Conservation (phyloP, 2,797 vertebrate species). For the Cryptoblepharus egeriae region DNA sequence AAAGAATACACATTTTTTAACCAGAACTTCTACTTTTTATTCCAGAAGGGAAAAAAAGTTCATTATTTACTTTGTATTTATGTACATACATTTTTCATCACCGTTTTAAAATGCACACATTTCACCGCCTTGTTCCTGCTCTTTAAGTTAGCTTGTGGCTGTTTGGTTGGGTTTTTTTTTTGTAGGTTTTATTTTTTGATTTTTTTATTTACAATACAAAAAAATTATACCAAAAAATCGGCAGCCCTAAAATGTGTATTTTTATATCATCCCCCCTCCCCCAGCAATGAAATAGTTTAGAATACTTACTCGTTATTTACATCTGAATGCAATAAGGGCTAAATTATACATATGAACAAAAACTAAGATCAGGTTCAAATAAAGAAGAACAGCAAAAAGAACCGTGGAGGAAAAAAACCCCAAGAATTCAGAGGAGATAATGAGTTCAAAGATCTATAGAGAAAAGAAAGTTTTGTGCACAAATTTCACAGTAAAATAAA, state of each 20-base stretch:
- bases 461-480: slow-evolving; percentile 72
- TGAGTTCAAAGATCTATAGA: slow-evolving; percentile 68
- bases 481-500: slow-evolving; percentile 65
- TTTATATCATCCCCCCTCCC: slow-evolving; percentile 73
- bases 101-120: slow-evolving; percentile 83
- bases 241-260: slow-evolving; percentile 78
- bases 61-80: slow-evolving; percentile 88
- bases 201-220: slow-evolving; percentile 87
- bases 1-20: slow-evolving; percentile 36
- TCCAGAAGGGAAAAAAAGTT: slow-evolving; percentile 90
- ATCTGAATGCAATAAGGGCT: slow-evolving; percentile 86
- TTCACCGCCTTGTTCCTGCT: slow-evolving; percentile 74
- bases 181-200: slow-evolving; percentile 64
- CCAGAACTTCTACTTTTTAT: slow-evolving; percentile 88
- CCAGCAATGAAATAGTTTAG: slow-evolving; percentile 87
- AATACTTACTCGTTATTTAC: slow-evolving; percentile 95
- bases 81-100: slow-evolving; percentile 90
- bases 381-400: slow-evolving; percentile 68
- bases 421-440: slow-evolving; percentile 61
- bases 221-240: slow-evolving; percentile 78
- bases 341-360: slow-evolving; percentile 97
- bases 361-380: slow-evolving; percentile 75
- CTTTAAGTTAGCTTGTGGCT: slow-evolving; percentile 80
- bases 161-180: too few species aligned
- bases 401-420: slow-evolving; percentile 62